Conservation (phyloP, 2,113 vertebrate genomes). For the Tachysurus fulvidraco region DNA sequence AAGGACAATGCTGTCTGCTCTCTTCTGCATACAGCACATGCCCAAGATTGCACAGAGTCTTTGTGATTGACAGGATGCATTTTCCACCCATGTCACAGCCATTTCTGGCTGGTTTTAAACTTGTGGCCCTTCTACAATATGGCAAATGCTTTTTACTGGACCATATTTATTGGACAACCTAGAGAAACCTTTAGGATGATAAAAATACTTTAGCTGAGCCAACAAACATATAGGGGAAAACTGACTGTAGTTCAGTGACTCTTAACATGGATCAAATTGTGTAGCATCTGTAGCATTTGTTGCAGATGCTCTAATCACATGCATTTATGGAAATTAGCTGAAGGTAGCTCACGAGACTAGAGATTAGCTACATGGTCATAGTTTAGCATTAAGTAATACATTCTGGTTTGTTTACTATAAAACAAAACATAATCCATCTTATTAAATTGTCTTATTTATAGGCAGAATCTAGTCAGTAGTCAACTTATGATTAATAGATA, state of each 20-base stretch:
- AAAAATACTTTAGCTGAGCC: background rate
- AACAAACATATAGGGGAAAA: background rate
- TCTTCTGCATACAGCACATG: background rate
- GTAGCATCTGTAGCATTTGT: background rate
- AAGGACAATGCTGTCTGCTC: background rate
- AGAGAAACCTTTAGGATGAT: background rate
- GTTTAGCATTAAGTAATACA: no score
- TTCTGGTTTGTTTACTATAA: background rate
- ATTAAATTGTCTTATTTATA: background rate
- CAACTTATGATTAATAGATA: background rate
- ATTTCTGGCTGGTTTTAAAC: background rate
- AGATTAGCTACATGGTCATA: background rate
- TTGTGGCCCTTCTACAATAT: background rate
- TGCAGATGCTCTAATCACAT: background rate
- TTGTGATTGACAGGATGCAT: background rate
- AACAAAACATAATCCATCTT: background rate
- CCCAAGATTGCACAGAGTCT: background rate
- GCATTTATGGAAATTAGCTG: background rate
- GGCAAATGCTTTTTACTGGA: background rate
- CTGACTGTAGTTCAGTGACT: background rate
- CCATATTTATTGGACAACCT: background rate
- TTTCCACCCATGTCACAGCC: background rate
- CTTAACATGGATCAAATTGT: background rate
- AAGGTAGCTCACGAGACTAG: background rate
- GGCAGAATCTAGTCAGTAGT: background rate